These are phyloP conservation scores for Lethrus apterus DNA, from an alignment of 1,140 invertebrate species.

Conservation along the genomic window DNA sequence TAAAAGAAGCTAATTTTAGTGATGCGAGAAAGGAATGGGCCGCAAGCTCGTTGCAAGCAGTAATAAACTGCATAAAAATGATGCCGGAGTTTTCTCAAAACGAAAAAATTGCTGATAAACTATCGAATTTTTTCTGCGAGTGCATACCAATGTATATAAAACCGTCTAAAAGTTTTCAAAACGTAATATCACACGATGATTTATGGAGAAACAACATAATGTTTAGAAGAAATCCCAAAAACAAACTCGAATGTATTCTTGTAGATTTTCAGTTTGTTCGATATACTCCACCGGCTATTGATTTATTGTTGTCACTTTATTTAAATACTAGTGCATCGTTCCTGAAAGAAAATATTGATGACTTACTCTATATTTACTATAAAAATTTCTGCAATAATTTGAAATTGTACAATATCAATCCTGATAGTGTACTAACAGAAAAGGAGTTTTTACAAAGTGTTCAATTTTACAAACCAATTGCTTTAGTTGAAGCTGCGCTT, in stretches of 20 bases:
- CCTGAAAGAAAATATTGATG: slow-evolving; percentile 39
- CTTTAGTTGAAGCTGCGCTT: slow-evolving; percentile 15
- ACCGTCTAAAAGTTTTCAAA: slow-evolving; percentile 45
- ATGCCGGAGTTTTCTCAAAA: no score
- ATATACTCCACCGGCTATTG: slow-evolving; percentile 45
- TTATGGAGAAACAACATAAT: slow-evolving; percentile 57
- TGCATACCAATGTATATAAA: slow-evolving; percentile 40
- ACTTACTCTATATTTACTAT: slow-evolving; percentile 46
- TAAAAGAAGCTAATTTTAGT: no score
- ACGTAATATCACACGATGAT: slow-evolving; percentile 52
- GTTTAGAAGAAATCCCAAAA: slow-evolving; percentile 42
- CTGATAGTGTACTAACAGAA: slow-evolving; percentile 36
- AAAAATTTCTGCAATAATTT: slow-evolving; percentile 40
- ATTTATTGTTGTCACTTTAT: slow-evolving; percentile 45
- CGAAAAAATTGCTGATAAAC: no score
- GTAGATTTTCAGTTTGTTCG: slow-evolving; percentile 57
- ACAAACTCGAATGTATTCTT: slow-evolving; percentile 44
- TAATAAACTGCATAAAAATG: no score
- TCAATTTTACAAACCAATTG: slow-evolving; percentile 8
- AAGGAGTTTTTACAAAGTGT: slow-evolving; percentile 40
- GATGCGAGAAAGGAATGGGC: no score
- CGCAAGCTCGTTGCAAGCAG: no score
- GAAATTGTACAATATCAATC: slow-evolving; percentile 32
- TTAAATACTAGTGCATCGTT: slow-evolving; percentile 44
- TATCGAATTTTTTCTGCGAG: no score